A percentile compares a stretch with the other conserved stretches of the same genome.
Evolutionary conservation across 2,797 vertebrate genomes (phyloP).

Genomic region (Paedocypris micromegethes): DNA sequence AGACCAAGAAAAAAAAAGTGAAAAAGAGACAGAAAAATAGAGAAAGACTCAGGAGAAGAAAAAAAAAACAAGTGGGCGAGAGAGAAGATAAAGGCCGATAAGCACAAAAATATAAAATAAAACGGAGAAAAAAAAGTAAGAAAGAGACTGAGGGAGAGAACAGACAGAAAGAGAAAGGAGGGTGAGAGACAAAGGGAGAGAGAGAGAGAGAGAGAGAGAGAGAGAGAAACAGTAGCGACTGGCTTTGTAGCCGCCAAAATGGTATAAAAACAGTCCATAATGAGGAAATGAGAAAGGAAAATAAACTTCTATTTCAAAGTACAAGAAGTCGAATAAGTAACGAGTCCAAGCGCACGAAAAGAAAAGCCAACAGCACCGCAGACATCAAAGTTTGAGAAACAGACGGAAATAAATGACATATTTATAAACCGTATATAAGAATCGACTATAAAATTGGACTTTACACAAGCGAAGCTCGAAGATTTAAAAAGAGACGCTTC

Average conservation of each 20-base stretch:
- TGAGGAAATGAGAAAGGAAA: constrained; percentile 9
- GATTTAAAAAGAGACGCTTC: too few relatives aligned
- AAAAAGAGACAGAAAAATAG: too few relatives aligned
- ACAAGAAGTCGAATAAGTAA: background rate
- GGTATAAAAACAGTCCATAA: constrained; percentile 5
- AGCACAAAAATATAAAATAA: background rate
- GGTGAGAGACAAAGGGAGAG: constrained; percentile 27
- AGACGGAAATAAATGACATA: too few relatives aligned
- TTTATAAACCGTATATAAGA: too few relatives aligned
- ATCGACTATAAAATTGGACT: too few relatives aligned
- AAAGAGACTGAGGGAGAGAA: constrained; percentile 19
- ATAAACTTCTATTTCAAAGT: constrained; percentile 13
- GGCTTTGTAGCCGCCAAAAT: background rate
- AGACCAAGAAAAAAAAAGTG: too few relatives aligned
- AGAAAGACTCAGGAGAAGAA: too few relatives aligned
- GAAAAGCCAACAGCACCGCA: background rate
- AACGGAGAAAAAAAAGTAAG: constrained; percentile 21
- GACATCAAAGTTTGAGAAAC: background rate
- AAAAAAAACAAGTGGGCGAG: too few relatives aligned
- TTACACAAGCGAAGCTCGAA: too few relatives aligned
- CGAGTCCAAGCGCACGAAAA: constrained; percentile 12
- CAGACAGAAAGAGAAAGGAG: constrained; percentile 2
- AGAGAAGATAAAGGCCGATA: too few relatives aligned
- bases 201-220: constrained; percentile 1
- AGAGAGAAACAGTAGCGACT: constrained; percentile 14